These are phyloP conservation scores for Seriola dumerili DNA, from an alignment of 2,113 vertebrate species.

Conservation along the genomic window DNA sequence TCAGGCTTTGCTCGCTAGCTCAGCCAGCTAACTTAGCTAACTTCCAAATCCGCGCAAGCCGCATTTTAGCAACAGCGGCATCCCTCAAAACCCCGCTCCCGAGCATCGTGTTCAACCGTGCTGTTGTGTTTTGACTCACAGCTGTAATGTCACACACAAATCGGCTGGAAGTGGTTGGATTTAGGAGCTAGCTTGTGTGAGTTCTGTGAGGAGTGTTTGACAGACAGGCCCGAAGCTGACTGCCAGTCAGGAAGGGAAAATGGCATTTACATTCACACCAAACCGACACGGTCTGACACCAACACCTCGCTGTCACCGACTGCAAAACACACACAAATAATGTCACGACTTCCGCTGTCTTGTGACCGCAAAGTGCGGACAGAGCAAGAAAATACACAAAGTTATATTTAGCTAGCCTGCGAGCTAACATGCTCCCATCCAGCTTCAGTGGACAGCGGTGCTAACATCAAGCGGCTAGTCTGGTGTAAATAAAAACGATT, in stretches of 20 bases:
- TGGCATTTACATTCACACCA: constrained; percentile 19
- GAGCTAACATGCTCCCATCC: constrained; percentile 47
- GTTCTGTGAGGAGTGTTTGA: constrained; percentile 48
- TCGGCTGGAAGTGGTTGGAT: accelerated
- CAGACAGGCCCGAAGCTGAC: constrained; percentile 66
- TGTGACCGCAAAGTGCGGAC: not conserved
- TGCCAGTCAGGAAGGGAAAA: constrained; percentile 25
- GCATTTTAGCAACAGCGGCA: not conserved
- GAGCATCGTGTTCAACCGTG: too few relatives aligned
- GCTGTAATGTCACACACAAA: constrained; percentile 21
- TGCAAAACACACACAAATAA: not conserved
- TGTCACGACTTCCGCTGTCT: too few relatives aligned
- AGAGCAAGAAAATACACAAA: constrained; percentile 25
- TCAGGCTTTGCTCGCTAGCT: constrained; percentile 57
- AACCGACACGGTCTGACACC: not conserved
- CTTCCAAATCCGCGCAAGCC: constrained; percentile 35
- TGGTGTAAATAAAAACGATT: constrained; percentile 10
- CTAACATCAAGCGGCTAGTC: constrained; percentile 50
- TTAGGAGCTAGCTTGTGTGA: not conserved
- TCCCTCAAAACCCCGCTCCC: accelerated
- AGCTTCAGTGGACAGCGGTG: constrained; percentile 35
- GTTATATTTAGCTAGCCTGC: constrained; percentile 59
- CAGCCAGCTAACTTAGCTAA: constrained; percentile 48
- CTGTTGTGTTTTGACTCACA: not conserved
- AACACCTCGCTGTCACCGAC: constrained; percentile 8